Evolutionary conservation across 2,113 vertebrate genomes (phyloP).

Genomic region (Puma concolor): DNA sequence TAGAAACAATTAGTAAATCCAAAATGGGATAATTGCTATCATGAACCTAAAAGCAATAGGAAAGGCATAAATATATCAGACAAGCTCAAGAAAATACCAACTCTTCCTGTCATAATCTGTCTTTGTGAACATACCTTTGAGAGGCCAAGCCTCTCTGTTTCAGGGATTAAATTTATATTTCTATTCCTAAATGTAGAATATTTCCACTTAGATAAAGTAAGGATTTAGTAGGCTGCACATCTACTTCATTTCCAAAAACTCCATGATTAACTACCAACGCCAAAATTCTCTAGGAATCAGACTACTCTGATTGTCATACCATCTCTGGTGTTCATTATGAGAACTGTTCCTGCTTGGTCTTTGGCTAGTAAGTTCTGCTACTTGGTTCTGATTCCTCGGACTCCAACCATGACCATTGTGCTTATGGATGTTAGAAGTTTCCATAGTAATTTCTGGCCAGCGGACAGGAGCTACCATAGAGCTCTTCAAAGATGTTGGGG

Average conservation of each 20-base stretch:
- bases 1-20: not conserved
- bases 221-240: not conserved
- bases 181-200: not conserved
- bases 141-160: not conserved
- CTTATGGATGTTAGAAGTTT: not conserved
- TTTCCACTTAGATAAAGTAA: not conserved
- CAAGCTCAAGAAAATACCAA: not conserved
- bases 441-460: not conserved
- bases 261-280: not conserved
- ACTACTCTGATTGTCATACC: not conserved
- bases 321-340: not conserved
- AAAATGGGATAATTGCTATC: not conserved
- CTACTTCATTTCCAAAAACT: not conserved
- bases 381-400: not conserved
- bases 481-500: not conserved
- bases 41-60: not conserved
- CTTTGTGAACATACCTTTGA: not conserved
- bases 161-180: not conserved
- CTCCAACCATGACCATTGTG: not conserved
- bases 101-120: not conserved
- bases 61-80: not conserved
- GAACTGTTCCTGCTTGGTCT: not conserved
- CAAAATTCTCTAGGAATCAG: not conserved
- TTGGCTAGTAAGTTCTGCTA: not conserved
- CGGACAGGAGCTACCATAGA: not conserved